Evolutionary conservation across 2,888 invertebrate genomes (phyloP), one percentile per base, ranked within the genome.

Genomic region (Agrotis exclamationis): DNA sequence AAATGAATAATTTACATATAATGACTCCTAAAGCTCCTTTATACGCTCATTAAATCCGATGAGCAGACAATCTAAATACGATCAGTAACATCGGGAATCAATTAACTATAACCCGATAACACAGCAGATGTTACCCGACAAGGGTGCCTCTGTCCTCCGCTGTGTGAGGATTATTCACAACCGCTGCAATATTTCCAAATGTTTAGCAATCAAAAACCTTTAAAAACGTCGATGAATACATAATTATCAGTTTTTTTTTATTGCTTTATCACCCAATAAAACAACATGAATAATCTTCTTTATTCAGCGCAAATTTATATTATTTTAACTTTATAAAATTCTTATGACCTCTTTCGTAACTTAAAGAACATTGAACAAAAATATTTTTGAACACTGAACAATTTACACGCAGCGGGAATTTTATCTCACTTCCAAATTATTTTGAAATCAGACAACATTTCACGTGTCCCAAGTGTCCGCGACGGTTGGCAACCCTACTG

Each of bases 61-160:
- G 76, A 87, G 80, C 84, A 79, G 70, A 75, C 76, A 67, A 83
- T 83, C 83, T 85, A 60, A 83, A 83, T 83, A 70, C 82, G 85
- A 87, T 87, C 84, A 81, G 86, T 85, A 87, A 87, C 85, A 86
- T 86, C 85, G 80, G 77, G 85, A 86, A 88, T 90, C 88, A 88
- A 90, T 91, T 90, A 89, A 87, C 86, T 85, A 77, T 67, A 79
- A 74, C 74, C 79, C 73, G 73, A 86, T 85, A 81, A 63, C 62
- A 9, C 39, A 80, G 83, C 89, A 89, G 87, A 85, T 88, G 90
- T 82, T 81, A 47, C 62, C 53, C 1, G 22, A 63, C 84, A 20
- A 83, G 85, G 85, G 85, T 83, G 74, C 24, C 83, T 63, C 66
- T 67, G 44, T 63, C 53, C 24, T 9, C 68, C 28, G n/a, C 24